Evolutionary conservation across 30 jellyfish, hydroid and myxozoan genomes (phyloP).

Genomic region (Chironex yamaguchii): DNA sequence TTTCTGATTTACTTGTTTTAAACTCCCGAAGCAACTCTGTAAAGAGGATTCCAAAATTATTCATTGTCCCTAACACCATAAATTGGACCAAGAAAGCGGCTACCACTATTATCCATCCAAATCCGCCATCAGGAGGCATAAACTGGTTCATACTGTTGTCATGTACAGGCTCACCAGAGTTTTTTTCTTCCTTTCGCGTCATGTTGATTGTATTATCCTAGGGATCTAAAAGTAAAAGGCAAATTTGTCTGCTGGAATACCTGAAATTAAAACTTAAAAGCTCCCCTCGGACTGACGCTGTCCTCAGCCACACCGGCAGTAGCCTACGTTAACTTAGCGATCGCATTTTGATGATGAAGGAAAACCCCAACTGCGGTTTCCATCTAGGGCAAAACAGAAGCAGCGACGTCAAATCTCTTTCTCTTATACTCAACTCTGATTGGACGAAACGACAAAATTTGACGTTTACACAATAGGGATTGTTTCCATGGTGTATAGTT

Average conservation of each 20-base stretch:
- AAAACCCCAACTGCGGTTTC: slow-evolving; percentile 1
- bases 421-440: not conserved
- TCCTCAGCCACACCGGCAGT: too few species aligned
- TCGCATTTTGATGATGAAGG: not conserved
- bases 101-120: slow-evolving; percentile 93
- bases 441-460: not conserved
- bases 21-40: slow-evolving; percentile 90
- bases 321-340: too few species aligned
- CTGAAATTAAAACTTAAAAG: too few species aligned
- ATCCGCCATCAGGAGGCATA: slow-evolving; percentile 95
- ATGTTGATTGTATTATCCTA: not conserved
- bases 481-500: not conserved
- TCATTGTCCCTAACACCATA: slow-evolving; percentile 94
- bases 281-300: too few species aligned
- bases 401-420: not conserved
- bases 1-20: slow-evolving; percentile 75
- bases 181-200: not conserved
- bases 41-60: slow-evolving; percentile 89
- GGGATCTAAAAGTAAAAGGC: too few species aligned
- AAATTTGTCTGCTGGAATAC: too few species aligned
- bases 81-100: slow-evolving; percentile 97
- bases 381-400: not conserved
- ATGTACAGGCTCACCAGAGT: not conserved
- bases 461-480: not conserved
- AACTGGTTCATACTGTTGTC: not conserved